phyloP scores from a whole-genome alignment of 2,797 vertebrate genomes.

The Premnoplex brunnescens region DNA sequence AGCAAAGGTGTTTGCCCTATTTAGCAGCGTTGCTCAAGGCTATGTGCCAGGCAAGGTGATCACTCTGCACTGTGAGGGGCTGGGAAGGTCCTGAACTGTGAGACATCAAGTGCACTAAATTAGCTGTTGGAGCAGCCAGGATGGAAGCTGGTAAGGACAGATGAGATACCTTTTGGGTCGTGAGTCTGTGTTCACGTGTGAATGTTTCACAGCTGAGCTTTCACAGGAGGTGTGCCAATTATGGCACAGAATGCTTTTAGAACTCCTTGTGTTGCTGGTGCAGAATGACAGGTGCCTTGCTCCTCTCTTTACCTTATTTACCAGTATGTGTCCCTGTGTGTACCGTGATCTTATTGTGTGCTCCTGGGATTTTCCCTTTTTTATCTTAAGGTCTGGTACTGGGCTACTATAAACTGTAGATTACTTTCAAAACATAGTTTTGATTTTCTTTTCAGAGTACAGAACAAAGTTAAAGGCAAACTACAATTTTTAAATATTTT shows the following conservation, averaged over 20 bases:
- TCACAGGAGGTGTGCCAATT: background rate
- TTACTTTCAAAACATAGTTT: background rate
- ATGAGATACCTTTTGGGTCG: background rate
- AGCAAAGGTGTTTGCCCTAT: background rate
- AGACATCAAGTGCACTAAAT: background rate
- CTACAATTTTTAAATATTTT: background rate
- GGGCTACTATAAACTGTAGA: background rate
- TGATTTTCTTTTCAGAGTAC: background rate
- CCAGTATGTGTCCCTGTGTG: background rate
- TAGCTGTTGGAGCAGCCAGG: background rate
- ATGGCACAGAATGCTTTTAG: background rate
- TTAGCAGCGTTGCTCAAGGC: background rate
- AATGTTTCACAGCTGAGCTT: background rate
- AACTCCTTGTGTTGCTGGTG: background rate
- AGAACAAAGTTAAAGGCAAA: background rate
- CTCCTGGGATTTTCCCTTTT: background rate
- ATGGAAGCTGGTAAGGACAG: background rate
- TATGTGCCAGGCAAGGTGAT: background rate
- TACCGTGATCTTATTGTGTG: background rate
- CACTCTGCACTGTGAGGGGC: background rate
- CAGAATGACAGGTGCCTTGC: background rate
- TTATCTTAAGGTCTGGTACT: background rate
- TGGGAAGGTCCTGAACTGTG: background rate
- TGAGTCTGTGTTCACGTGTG: background rate
- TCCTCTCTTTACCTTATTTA: background rate